Conservation (phyloP, 2,113 vertebrate species). For the Dendrocopos noguchii region DNA sequence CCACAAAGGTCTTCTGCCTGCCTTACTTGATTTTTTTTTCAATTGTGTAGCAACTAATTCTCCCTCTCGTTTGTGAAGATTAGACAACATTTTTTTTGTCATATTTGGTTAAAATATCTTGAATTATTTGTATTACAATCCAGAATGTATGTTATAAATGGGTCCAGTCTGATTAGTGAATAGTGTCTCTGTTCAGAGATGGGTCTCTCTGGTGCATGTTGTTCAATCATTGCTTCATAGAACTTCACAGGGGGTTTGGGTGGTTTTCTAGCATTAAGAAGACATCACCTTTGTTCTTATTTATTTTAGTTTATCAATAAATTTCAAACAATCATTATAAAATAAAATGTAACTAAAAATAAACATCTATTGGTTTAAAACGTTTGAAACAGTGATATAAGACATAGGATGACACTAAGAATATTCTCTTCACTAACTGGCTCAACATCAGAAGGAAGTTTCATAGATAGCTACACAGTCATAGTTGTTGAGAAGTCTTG, state of each 20-base stretch:
- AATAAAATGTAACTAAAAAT: background rate
- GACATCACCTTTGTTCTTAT: too few species aligned
- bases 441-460: background rate
- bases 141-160: background rate
- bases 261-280: background rate
- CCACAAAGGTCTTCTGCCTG: too few species aligned
- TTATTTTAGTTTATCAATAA: background rate
- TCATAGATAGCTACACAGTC: background rate
- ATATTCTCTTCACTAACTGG: background rate
- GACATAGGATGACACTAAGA: background rate
- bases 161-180: background rate
- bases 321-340: background rate
- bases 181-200: background rate
- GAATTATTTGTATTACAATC: background rate
- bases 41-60: background rate
- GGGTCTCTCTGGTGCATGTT: background rate
- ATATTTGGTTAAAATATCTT: background rate
- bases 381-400: background rate
- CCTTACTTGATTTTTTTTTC: too few species aligned
- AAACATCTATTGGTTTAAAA: background rate
- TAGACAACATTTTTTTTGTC: background rate
- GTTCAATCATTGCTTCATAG: background rate
- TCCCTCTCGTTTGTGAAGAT: background rate
- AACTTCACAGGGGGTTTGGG: background rate
- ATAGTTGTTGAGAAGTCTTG: background rate